These are phyloP conservation scores for Plectus sambesii DNA, from an alignment of 1,140 invertebrate species.

Conservation along the genomic window DNA sequence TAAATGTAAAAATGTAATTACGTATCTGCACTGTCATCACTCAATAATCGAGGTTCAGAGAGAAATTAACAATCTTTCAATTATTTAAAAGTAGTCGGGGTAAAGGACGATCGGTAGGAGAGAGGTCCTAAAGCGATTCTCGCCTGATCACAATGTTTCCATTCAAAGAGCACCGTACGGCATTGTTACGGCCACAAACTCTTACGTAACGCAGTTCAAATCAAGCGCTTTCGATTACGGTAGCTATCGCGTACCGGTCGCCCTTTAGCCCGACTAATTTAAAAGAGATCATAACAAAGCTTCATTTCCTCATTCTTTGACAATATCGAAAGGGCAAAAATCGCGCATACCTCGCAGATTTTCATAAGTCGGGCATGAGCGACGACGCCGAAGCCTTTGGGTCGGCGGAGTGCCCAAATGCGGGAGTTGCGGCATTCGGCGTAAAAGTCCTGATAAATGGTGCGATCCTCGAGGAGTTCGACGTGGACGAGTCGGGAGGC, in stretches of 20 bases:
- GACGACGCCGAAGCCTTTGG: constrained; percentile 35
- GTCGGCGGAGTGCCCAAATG: constrained; percentile 60
- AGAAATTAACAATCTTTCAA: constrained; percentile 8
- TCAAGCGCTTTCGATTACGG: not conserved
- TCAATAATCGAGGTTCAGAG: constrained; percentile 14
- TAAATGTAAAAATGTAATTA: constrained; percentile 19
- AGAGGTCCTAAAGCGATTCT: too few relatives aligned
- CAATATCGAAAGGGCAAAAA: constrained; percentile 30
- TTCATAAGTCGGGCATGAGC: constrained; percentile 41
- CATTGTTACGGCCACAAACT: too few relatives aligned
- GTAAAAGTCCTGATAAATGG: constrained; percentile 61
- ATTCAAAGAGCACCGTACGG: too few relatives aligned
- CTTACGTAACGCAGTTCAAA: too few relatives aligned
- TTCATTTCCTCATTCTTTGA: constrained; percentile 1
- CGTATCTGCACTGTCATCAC: constrained; percentile 4
- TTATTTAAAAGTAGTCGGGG: not conserved
- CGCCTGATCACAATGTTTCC: too few relatives aligned
- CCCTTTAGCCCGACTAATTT: too few relatives aligned
- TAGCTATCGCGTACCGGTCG: too few relatives aligned
- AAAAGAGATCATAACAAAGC: not conserved
- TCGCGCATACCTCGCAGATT: constrained; percentile 61
- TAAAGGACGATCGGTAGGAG: too few relatives aligned
- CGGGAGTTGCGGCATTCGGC: constrained; percentile 71
- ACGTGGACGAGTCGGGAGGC: constrained; percentile 39
- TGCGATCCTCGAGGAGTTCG: constrained; percentile 38